Percentiles rank a stretch among this genome's conserved stretches.
Conservation (phyloP, 2,113 vertebrate genomes). For the Desmodus rotundus region DNA sequence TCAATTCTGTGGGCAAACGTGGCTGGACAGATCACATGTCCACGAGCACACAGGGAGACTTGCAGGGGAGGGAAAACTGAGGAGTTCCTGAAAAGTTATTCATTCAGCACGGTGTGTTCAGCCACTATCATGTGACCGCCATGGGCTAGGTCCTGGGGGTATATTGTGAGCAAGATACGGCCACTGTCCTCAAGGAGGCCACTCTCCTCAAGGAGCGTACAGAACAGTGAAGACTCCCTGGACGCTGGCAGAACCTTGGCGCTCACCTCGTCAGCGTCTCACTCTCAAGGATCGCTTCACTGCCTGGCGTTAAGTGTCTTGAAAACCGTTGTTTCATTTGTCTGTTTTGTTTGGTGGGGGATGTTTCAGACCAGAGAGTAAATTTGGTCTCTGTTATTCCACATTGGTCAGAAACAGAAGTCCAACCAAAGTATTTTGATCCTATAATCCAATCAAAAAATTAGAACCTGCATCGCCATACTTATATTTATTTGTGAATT, state of each 20-base stretch:
- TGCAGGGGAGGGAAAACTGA: not conserved
- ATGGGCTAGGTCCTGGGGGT: not conserved
- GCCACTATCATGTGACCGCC: not conserved
- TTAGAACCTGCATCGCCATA: not conserved
- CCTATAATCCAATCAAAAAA: not conserved
- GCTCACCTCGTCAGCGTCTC: not conserved
- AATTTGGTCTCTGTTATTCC: not conserved
- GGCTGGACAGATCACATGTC: not conserved
- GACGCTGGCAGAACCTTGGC: not conserved
- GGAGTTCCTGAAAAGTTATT: not conserved
- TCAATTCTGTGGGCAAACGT: not conserved
- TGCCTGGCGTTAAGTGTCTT: not conserved
- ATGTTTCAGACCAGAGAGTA: not conserved
- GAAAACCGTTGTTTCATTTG: not conserved
- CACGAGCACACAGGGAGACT: not conserved
- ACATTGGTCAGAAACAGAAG: not conserved
- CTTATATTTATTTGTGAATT: not conserved
- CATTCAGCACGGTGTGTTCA: not conserved
- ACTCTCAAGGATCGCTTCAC: not conserved
- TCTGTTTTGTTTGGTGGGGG: not conserved
- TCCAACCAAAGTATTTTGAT: not conserved
- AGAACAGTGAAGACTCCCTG: not conserved
- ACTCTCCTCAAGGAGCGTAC: not conserved
- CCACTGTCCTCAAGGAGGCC: not conserved
- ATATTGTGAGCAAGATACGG: not conserved